Evolutionary conservation across 2,113 vertebrate species (phyloP), one percentile per base, ranked within the genome.

Genomic region (Campylomormyrus numenius): DNA sequence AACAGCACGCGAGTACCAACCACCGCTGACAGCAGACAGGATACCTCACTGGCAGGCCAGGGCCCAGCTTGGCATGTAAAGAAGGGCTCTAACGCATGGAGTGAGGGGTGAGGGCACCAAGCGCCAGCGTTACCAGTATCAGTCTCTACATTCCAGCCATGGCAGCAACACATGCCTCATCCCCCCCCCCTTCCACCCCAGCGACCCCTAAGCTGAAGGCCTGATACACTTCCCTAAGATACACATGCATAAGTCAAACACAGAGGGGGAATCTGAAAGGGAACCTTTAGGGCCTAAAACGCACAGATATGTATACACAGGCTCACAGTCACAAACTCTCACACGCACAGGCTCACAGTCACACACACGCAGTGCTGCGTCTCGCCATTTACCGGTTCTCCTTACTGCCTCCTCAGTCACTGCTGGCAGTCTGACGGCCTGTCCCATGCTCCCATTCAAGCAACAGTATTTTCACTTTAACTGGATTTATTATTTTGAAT

Each of bases 391-490:
- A 96, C 96, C 95, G 27, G 91, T 91, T 90, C 90, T 89, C 88
- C 85, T 31, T 48, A 92, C 35, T 90, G 93, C 88, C 58, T 95
- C 91, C 91, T 93, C 93, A 93, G 93, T 91, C 92, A 92, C 91
- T 89, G 91, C 94, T 92, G 95, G 94, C 92, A 95, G 93, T 91
- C 93, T 92, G 91, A 96, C 92, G 91, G 94, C 95, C 94, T 96
- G 96, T 94, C 96, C 96, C 96, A 96, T 96, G 94, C 92, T 96
- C 94, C 90, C 94, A 94, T n/a, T 66, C 58, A 66, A 27, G 58
- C 35, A n/a, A 62, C 24, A n/a, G 24, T 62, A 62, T 62, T n/a
- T 27, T 27, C n/a, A 70, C n/a, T 66, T 27, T 66, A 27, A 11
- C 9, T 70, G 3, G 62, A 70, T 70, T 70, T 31, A 70, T 70